Evolutionary conservation across 2,888 invertebrate genomes (phyloP).

Genomic region (Neoitamus cyanurus): DNA sequence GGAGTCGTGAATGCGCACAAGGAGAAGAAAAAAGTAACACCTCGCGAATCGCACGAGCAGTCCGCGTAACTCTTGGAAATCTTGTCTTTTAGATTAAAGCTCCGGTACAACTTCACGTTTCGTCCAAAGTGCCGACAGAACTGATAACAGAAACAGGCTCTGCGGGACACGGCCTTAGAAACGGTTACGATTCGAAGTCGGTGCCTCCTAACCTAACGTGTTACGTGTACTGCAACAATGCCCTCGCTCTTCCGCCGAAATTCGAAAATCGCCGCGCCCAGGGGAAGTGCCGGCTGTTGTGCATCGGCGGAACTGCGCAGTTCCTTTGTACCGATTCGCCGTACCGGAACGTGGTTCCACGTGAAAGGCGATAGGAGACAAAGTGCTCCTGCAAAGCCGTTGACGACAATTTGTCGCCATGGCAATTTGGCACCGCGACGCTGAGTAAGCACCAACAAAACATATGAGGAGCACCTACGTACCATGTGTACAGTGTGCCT

Average conservation of each 20-base stretch:
- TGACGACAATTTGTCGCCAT: neutral
- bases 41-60: neutral
- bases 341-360: constrained; percentile 32
- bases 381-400: neutral
- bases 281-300: constrained; percentile 1
- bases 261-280: constrained; percentile 10
- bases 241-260: neutral
- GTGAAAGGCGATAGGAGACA: neutral
- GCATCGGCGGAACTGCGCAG: constrained; percentile 23
- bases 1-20: neutral
- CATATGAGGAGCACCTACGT: neutral
- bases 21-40: neutral
- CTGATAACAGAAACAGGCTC: constrained; percentile 7
- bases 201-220: neutral
- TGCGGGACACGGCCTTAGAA: neutral
- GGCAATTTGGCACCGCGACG: neutral
- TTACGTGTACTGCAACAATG: neutral
- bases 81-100: neutral
- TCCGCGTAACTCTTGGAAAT: neutral
- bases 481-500: no score
- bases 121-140: constrained; percentile 4
- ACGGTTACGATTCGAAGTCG: constrained; percentile 8
- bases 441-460: neutral
- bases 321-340: constrained; percentile 13
- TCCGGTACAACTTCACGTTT: neutral